Conservation (phyloP, 2,113 vertebrate genomes). For the Lycaon pictus region DNA sequence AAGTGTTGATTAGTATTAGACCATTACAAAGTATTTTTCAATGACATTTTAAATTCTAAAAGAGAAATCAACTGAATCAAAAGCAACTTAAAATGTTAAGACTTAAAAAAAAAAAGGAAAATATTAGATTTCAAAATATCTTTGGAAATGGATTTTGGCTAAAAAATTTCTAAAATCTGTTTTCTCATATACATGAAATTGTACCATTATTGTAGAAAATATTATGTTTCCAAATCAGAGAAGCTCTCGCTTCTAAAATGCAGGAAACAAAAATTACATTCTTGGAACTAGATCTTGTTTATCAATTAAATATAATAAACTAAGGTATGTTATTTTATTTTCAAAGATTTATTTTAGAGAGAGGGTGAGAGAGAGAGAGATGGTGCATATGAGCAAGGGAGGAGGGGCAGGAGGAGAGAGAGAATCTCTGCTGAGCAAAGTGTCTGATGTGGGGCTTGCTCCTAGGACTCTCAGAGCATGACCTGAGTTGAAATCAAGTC, state of each 20-base stretch:
- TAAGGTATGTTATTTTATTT: not conserved
- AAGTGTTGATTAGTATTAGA: not conserved
- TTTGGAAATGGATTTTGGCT: slow-evolving; percentile 15
- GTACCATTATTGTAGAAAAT: not conserved
- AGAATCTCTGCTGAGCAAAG: not conserved
- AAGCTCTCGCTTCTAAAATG: not conserved
- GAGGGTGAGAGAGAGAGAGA: not conserved
- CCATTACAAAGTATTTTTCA: not conserved
- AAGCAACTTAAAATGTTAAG: not conserved
- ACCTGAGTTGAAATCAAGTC: not conserved
- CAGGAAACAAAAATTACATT: slow-evolving; percentile 31
- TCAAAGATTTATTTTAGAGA: not conserved
- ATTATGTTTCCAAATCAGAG: slow-evolving; percentile 35
- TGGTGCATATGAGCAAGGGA: not conserved
- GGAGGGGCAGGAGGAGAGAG: not conserved
- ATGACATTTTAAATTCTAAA: not conserved
- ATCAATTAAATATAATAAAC: slow-evolving; percentile 52
- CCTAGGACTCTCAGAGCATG: not conserved
- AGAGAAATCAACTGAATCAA: not conserved
- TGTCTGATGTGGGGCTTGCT: not conserved
- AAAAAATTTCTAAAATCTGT: not conserved
- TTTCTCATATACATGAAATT: not conserved
- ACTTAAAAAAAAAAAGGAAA: too few relatives aligned
- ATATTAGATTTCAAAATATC: not conserved
- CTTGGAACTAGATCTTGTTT: slow-evolving; percentile 37